A percentile compares a stretch with the other conserved stretches of the same genome.
Evolutionary conservation across 2,888 invertebrate species (phyloP).

Genomic region (Smittia sp.): DNA sequence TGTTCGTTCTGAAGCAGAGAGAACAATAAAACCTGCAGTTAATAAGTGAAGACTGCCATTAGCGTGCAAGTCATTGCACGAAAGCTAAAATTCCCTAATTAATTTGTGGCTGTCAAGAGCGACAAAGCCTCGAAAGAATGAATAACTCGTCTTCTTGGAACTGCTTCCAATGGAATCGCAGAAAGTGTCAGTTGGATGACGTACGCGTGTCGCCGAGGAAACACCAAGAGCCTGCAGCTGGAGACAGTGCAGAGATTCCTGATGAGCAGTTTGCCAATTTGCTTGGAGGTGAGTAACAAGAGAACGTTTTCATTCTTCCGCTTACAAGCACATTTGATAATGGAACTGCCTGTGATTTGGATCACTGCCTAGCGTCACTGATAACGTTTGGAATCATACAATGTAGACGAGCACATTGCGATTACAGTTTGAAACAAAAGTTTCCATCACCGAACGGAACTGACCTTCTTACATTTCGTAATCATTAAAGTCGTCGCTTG

Average conservation of each 20-base stretch:
- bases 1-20: too few relatives aligned
- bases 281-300: constrained; percentile 37
- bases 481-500: too few relatives aligned
- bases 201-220: background rate
- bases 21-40: background rate
- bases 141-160: constrained; percentile 41
- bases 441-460: too few relatives aligned
- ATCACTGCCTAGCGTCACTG: background rate
- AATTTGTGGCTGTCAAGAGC: background rate
- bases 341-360: background rate
- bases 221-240: background rate
- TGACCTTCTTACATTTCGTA: background rate
- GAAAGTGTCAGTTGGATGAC: background rate
- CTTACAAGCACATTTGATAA: background rate
- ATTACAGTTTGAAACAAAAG: too few relatives aligned
- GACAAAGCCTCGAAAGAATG: constrained; percentile 13
- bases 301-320: background rate
- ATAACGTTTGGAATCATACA: background rate
- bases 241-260: background rate
- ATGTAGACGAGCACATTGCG: too few relatives aligned
- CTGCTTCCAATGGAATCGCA: constrained; percentile 37
- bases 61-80: constrained; percentile 29
- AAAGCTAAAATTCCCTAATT: background rate
- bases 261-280: constrained; percentile 40
- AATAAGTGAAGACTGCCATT: background rate